Conservation (phyloP, 1,140 invertebrate species). For the Zophobas atratus region DNA sequence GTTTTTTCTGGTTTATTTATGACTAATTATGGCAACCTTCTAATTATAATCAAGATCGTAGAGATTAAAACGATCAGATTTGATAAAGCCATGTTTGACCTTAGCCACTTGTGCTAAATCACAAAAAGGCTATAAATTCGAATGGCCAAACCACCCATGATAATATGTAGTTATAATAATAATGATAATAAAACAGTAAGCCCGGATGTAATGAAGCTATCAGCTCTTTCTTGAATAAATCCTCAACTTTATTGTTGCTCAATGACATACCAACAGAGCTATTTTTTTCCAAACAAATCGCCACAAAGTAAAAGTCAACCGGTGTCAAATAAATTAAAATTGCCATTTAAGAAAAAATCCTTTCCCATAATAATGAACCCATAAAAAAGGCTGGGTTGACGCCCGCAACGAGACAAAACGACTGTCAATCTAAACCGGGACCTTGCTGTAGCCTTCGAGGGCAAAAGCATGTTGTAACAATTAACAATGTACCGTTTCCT, state of each 20-base stretch:
- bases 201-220: background rate
- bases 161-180: background rate
- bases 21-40: too few relatives aligned
- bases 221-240: conserved; percentile 1
- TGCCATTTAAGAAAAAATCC: conserved; percentile 11
- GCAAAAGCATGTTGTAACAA: conserved; percentile 20
- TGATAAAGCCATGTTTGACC: too few relatives aligned
- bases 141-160: too few relatives aligned
- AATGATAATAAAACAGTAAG: background rate
- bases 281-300: background rate
- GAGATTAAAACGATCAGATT: too few relatives aligned
- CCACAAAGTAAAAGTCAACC: conserved; percentile 18
- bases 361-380: background rate
- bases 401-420: background rate
- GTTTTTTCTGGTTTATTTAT: too few relatives aligned
- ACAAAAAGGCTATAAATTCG: too few relatives aligned
- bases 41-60: too few relatives aligned
- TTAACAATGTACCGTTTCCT: conserved; percentile 36
- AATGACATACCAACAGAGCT: background rate
- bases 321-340: background rate
- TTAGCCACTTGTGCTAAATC: too few relatives aligned
- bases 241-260: background rate
- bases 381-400: too few relatives aligned
- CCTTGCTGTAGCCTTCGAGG: conserved; percentile 22
- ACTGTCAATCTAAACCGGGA: background rate